phyloP scores from a whole-genome alignment of 2,113 vertebrate species.

The Bagarius yarrelli region DNA sequence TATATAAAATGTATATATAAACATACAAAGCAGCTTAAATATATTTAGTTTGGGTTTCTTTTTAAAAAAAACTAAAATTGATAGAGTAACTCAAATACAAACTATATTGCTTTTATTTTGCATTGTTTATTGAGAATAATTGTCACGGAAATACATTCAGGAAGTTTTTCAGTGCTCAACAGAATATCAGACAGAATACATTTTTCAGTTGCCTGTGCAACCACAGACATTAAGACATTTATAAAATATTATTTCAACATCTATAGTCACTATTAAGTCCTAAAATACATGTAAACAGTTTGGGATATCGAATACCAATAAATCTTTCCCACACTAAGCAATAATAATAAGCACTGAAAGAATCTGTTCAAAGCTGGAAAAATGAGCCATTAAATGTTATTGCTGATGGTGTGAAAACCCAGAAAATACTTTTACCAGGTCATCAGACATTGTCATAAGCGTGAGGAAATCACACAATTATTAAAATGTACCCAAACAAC shows the following conservation, averaged over 20 bases:
- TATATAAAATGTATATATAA: too few relatives aligned
- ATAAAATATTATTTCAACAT: background rate
- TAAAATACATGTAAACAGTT: constrained; percentile 15
- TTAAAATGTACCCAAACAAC: background rate
- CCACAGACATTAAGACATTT: too few relatives aligned
- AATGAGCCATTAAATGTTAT: background rate
- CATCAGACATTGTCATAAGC: background rate
- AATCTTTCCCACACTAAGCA: background rate
- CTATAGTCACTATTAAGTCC: background rate
- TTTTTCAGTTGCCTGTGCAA: too few relatives aligned
- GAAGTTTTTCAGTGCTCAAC: background rate
- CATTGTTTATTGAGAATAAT: background rate
- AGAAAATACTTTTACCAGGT: background rate
- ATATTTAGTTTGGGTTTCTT: too few relatives aligned
- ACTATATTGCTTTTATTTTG: background rate
- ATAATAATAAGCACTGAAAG: background rate
- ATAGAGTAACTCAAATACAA: background rate
- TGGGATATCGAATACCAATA: background rate
- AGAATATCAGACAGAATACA: background rate
- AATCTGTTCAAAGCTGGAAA: background rate
- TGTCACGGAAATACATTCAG: background rate
- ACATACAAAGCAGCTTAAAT: too few relatives aligned
- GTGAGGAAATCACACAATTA: background rate
- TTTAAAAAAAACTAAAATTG: too few relatives aligned
- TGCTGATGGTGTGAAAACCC: background rate